phyloP scores from a whole-genome alignment of 2,113 vertebrate species.

The Tetrao urogallus region DNA sequence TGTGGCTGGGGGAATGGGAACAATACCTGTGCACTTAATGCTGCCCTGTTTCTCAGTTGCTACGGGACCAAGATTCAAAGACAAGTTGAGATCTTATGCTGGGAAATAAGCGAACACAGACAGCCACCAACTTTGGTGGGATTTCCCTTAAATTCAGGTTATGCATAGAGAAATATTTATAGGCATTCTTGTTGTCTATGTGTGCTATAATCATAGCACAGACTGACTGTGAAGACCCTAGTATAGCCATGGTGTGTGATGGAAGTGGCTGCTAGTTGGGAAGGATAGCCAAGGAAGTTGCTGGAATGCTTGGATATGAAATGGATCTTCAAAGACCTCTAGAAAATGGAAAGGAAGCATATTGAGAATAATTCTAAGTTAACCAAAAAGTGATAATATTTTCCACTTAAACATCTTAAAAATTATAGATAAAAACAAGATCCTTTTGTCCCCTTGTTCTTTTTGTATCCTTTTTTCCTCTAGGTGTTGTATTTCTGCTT shows the following conservation, averaged over 20 bases:
- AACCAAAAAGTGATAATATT: not conserved
- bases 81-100: not conserved
- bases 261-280: not conserved
- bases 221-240: accelerated
- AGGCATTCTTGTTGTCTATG: not conserved
- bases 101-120: not conserved
- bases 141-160: not conserved
- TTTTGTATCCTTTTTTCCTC: not conserved
- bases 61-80: not conserved
- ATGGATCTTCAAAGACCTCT: not conserved
- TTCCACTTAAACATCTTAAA: not conserved
- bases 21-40: not conserved
- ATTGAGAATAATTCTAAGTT: not conserved
- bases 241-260: not conserved
- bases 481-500: not conserved
- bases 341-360: not conserved
- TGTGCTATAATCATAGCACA: not conserved
- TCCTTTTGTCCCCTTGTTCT: not conserved
- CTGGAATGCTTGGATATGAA: not conserved
- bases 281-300: not conserved
- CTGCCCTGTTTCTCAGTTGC: not conserved
- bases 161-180: not conserved
- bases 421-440: not conserved
- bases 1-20: not conserved
- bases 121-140: not conserved